Base-by-base conservation (phyloP, 2,888 invertebrate species). In the Xestia sexstrigata region DNA sequence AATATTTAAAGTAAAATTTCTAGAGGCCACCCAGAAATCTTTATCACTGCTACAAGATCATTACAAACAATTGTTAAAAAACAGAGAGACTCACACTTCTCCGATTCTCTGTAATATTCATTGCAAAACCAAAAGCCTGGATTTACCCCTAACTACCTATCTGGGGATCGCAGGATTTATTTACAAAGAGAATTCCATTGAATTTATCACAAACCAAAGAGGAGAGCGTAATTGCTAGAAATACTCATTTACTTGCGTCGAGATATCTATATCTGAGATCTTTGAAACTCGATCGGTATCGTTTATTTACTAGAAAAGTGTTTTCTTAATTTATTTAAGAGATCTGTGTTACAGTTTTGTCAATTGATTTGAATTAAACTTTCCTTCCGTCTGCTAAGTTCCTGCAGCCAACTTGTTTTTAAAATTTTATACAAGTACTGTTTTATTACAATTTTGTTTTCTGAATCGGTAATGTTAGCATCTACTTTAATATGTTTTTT, bases 261-360 rank as follows among this genome's bases (percentile, higher is more conserved):
- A 39, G 63, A 73, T 86, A 89, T 89, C 86, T 77, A 1, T 81
- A 84, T 81, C 83, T 74, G 69, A 70, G 74, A 87, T 89, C 89
- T 88, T 77, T 82, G 87, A 78, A 87, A 85, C 75, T 82, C 63
- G 87, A 88, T 85, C 79, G 65, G 69, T 82, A 86, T 85, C 72
- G 23, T 81, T 76, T 81, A 79, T 80, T 86, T 86, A 78, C 78
- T 71, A 83, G 60, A 62, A 83, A 79, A 80, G 76, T 82, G 77
- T 80, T 81, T n/a, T 74, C 75, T 85, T 78, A 81, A 83, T 83
- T 85, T 78, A 39, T 81, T 83, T 85, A 79, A 74, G 81, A 70
- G 79, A 63, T 74, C 71, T 75, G 70, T 87, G 82, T 80, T 85
- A 76, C 60, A 73, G 17, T 83, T 83, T 74, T 79, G 83, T 83